Conservation (phyloP, 2,888 invertebrate genomes). For the Eupithecia centaureata region DNA sequence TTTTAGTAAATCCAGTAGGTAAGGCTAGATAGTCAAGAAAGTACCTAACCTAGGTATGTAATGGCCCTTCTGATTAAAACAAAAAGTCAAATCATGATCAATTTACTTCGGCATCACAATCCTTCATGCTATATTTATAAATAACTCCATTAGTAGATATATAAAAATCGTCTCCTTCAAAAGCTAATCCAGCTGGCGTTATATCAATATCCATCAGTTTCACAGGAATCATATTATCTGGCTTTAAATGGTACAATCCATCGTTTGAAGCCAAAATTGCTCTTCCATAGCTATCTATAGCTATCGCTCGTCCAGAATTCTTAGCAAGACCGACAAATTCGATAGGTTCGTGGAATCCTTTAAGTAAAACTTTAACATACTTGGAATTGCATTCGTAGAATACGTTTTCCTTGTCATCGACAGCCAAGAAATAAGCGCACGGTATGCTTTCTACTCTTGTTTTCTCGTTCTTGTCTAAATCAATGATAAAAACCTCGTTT, state of each 20-base stretch:
- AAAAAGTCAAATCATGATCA: slow-evolving; percentile 5
- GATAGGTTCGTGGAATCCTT: slow-evolving; percentile 73
- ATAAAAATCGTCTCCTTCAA: slow-evolving; percentile 61
- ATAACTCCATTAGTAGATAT: slow-evolving; percentile 69
- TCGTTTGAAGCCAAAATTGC: slow-evolving; percentile 72
- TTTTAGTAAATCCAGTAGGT: too few relatives aligned
- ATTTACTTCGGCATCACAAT: slow-evolving; percentile 45
- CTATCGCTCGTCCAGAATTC: slow-evolving; percentile 69
- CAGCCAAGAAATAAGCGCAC: slow-evolving; percentile 73
- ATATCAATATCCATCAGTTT: slow-evolving; percentile 74
- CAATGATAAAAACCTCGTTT: slow-evolving; percentile 67
- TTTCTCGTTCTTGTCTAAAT: slow-evolving; percentile 67
- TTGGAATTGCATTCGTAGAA: slow-evolving; percentile 78
- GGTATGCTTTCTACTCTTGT: slow-evolving; percentile 64
- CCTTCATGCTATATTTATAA: slow-evolving; percentile 62
- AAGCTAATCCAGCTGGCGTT: slow-evolving; percentile 67
- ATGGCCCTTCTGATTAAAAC: not conserved
- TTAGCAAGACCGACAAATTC: slow-evolving; percentile 74
- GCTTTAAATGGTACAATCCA: slow-evolving; percentile 68
- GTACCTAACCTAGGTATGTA: too few relatives aligned
- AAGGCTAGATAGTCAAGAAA: too few relatives aligned
- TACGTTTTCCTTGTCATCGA: slow-evolving; percentile 68
- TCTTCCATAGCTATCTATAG: slow-evolving; percentile 57
- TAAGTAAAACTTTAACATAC: slow-evolving; percentile 72
- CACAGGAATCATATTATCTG: slow-evolving; percentile 69